These are phyloP conservation scores for Brachionus plicatilis DNA, from an alignment of 1,140 invertebrate genomes.

Conservation along the genomic window DNA sequence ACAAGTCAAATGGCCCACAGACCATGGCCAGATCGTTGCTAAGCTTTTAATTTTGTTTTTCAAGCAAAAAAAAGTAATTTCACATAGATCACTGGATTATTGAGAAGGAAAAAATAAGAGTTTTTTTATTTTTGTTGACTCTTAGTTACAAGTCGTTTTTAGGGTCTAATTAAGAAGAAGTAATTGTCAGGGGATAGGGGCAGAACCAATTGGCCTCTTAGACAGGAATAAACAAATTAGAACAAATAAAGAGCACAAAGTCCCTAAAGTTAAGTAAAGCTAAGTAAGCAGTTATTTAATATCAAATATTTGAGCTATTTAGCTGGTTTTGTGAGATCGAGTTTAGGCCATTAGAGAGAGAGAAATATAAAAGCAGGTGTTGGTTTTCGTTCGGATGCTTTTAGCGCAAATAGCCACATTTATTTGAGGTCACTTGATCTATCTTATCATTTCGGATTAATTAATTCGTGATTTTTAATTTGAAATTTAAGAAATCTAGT, in stretches of 20 bases:
- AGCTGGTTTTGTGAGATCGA: background rate
- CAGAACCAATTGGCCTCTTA: background rate
- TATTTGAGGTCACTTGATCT: background rate
- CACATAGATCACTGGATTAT: background rate
- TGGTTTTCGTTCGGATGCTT: background rate
- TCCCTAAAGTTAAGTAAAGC: background rate
- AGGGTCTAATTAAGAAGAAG: background rate
- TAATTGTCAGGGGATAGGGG: background rate
- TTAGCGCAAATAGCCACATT: background rate
- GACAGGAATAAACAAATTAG: constrained; percentile 22
- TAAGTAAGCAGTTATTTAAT: background rate
- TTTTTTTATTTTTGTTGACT: background rate
- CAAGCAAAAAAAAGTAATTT: background rate
- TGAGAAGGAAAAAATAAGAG: background rate
- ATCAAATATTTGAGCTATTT: background rate
- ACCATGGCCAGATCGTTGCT: background rate
- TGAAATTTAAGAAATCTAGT: constrained; percentile 17
- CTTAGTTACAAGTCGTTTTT: background rate
- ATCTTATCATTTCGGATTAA: constrained; percentile 25
- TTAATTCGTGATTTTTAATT: constrained; percentile 26
- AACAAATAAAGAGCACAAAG: background rate
- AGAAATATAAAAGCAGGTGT: background rate
- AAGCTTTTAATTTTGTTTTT: background rate
- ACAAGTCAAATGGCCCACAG: background rate
- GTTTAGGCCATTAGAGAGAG: background rate